Base-by-base conservation (phyloP, 2,888 invertebrate genomes). In the Candidula unifasciata region DNA sequence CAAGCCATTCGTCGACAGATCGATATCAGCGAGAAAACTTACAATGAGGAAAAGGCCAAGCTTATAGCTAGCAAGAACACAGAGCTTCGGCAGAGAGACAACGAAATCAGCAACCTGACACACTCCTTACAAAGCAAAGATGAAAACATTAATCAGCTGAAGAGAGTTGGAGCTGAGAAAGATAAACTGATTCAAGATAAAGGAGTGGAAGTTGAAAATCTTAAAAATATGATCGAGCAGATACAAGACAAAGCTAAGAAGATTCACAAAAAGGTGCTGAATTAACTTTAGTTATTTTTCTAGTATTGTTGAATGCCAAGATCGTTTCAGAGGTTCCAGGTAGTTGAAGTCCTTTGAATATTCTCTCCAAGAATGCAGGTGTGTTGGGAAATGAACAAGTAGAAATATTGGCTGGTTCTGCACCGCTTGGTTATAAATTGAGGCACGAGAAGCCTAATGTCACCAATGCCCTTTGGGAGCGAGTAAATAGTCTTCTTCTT, bases 201-300 rank as follows among this genome's bases (percentile, higher is more conserved):
- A 80, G 87, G 89, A 64, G 85, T 85, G 24, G 90, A 91, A 86
- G 89, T 91, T 54, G 86, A 86, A 24, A 88, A 89, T 78, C 85
- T 91, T 27, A 90, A 88, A 87, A 86, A 87, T 37, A 84, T 90
- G 52, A 89, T 91, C 13, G 86, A 88, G 77, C 88, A 90, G 85
- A 90, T 90, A 1, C 89, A 90, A 85, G 89, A 88, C 24, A 90
- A 89, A 79, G 90, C 90, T 71, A 86, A 89, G 54, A 87, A 89
- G 71, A 87, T 91, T 35, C 86, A 89, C 33, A 89, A 86, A 79
- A 87, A 89, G 85, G 88, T 90, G 2, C 86, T 86, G 44, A 44
- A 44, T 44, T 6, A 44, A 44, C 44, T 44, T n/a, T n/a, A n/a
- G n/a, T n/a, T n/a, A n/a, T n/a, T n/a, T n/a, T n/a, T n/a, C n/a